Evolutionary conservation across 2,888 invertebrate genomes (phyloP).

Genomic region (Timandra comae): DNA sequence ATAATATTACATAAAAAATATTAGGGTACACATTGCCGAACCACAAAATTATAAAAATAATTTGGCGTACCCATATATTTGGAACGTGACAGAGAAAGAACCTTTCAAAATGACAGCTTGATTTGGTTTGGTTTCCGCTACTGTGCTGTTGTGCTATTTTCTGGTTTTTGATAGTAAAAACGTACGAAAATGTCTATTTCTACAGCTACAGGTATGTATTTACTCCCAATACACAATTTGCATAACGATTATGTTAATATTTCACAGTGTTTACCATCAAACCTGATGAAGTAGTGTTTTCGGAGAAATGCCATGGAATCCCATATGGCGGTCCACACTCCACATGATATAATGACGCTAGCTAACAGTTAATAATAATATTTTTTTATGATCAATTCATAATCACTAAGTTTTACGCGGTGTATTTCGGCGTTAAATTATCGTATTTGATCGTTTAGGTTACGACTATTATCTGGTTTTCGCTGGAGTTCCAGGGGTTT

Average conservation of each 20-base stretch:
- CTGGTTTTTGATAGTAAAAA: slow-evolving; percentile 63
- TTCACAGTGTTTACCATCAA: slow-evolving; percentile 46
- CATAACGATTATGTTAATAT: slow-evolving; percentile 24
- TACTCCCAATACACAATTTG: slow-evolving; percentile 29
- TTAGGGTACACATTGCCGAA: too few relatives aligned
- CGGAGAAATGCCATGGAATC: slow-evolving; percentile 75
- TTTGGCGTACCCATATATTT: too few relatives aligned
- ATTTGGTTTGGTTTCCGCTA: slow-evolving; percentile 77
- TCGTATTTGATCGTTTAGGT: slow-evolving; percentile 42
- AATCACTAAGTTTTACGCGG: slow-evolving; percentile 19
- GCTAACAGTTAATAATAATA: slow-evolving; percentile 41
- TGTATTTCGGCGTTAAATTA: slow-evolving; percentile 10
- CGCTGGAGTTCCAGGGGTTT: slow-evolving; percentile 50
- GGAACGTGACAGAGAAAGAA: slow-evolving; percentile 51
- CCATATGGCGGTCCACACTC: slow-evolving; percentile 76
- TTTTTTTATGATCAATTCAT: slow-evolving; percentile 32
- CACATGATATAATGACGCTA: slow-evolving; percentile 74
- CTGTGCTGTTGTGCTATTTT: slow-evolving; percentile 76
- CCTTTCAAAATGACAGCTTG: slow-evolving; percentile 74
- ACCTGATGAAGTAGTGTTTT: slow-evolving; percentile 64
- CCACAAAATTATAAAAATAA: too few relatives aligned
- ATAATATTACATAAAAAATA: too few relatives aligned
- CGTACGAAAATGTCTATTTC: slow-evolving; percentile 68
- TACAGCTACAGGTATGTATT: slow-evolving; percentile 68
- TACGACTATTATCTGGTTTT: slow-evolving; percentile 52